Evolutionary conservation across 1,140 invertebrate species (phyloP).

Genomic region (Aricia agestis): DNA sequence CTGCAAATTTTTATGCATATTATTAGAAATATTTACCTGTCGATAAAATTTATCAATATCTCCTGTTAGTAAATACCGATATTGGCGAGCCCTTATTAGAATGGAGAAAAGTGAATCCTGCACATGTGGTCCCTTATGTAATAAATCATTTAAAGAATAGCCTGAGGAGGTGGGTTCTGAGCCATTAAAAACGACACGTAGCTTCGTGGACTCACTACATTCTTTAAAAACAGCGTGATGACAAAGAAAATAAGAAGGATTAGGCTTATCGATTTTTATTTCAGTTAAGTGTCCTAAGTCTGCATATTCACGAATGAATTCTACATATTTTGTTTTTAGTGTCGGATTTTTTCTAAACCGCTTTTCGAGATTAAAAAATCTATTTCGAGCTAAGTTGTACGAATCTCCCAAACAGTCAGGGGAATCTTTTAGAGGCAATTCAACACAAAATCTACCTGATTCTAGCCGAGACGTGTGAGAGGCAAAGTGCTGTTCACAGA

Average conservation of each 20-base stretch:
- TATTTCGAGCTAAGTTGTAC: slow-evolving; percentile 30
- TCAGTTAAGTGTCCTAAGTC: too few relatives aligned
- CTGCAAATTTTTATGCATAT: slow-evolving; percentile 40
- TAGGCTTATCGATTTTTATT: too few relatives aligned
- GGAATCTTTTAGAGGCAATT: slow-evolving; percentile 35
- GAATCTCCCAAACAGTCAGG: slow-evolving; percentile 35
- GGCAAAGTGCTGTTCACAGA: slow-evolving; percentile 30
- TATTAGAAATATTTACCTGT: slow-evolving; percentile 16
- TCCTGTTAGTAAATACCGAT: slow-evolving; percentile 45
- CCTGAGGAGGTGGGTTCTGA: too few relatives aligned
- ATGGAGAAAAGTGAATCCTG: slow-evolving; percentile 51
- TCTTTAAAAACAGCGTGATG: too few relatives aligned
- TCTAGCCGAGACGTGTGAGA: slow-evolving; percentile 7
- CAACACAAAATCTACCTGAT: slow-evolving; percentile 33
- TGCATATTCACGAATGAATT: too few relatives aligned
- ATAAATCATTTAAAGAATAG: too few relatives aligned
- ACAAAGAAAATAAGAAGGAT: too few relatives aligned
- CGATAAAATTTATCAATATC: slow-evolving; percentile 48
- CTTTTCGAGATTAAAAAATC: slow-evolving; percentile 38
- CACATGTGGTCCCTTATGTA: too few relatives aligned
- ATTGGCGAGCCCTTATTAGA: slow-evolving; percentile 48
- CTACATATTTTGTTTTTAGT: too few relatives aligned
- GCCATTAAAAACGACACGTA: too few relatives aligned
- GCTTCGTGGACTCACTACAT: too few relatives aligned
- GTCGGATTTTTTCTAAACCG: slow-evolving; percentile 34